Percentiles rank a stretch among this genome's conserved stretches.
Evolutionary conservation across 2,888 invertebrate genomes (phyloP).

Genomic region (Brenthis hecate): DNA sequence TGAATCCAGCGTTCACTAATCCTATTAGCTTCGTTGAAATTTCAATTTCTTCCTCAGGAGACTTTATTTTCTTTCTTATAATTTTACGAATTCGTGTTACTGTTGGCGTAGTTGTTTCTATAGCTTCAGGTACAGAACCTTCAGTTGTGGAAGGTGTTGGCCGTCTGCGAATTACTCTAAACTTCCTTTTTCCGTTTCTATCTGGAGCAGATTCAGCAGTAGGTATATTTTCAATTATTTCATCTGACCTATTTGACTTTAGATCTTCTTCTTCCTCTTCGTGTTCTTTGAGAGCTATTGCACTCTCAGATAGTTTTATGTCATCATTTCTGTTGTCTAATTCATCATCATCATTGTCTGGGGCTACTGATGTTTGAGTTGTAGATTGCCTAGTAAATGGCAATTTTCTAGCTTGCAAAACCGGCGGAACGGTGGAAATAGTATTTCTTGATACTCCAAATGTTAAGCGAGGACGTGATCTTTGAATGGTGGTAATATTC

Average conservation of each 20-base stretch:
- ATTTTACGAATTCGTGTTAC: conserved; percentile 65
- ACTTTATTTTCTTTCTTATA: conserved; percentile 67
- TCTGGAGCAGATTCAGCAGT: conserved; percentile 57
- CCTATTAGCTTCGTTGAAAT: conserved; percentile 55
- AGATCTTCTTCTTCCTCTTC: conserved; percentile 51
- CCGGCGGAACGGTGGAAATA: conserved; percentile 44
- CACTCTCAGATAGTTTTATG: conserved; percentile 74
- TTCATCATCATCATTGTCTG: conserved; percentile 56
- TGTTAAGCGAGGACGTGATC: conserved; percentile 54
- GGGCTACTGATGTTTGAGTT: conserved; percentile 51
- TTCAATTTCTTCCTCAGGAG: conserved; percentile 55
- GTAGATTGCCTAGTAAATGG: conserved; percentile 60
- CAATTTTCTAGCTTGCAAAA: conserved; percentile 58
- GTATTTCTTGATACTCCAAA: conserved; percentile 53
- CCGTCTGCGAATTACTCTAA: conserved; percentile 65
- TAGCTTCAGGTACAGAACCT: conserved; percentile 42
- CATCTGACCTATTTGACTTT: conserved; percentile 54
- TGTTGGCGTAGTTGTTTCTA: conserved; percentile 44
- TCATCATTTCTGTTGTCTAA: conserved; percentile 65
- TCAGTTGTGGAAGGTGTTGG: conserved; percentile 53
- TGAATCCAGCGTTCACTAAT: conserved; percentile 51
- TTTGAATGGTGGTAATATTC: conserved; percentile 45
- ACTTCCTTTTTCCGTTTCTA: conserved; percentile 63
- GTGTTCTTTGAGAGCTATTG: conserved; percentile 77
- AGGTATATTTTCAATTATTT: conserved; percentile 47